Base-by-base conservation (phyloP, 1,140 invertebrate genomes). In the Artemia franciscana region DNA sequence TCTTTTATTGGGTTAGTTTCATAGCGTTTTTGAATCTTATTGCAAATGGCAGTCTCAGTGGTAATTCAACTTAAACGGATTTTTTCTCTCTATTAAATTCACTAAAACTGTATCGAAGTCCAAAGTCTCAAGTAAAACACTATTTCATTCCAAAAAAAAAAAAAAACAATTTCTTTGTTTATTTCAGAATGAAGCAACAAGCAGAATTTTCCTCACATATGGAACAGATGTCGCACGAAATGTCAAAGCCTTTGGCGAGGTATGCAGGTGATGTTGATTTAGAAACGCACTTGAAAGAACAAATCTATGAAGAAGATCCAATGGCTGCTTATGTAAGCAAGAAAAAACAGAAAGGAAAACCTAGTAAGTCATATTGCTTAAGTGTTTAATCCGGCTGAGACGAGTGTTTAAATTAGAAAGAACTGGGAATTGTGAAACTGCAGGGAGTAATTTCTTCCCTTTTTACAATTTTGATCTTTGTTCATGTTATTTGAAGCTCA, bases 181-280 rank as follows among this genome's bases (percentile, higher is more conserved):
- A 60, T 73, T 73, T 25, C 67, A 77, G 75, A 18, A 64, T 78
- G 57, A 78, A 76, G 64, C 91, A 96, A 77, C 73, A 83, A 2
- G 80, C 86, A 69, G 82, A 85, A 60, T 78, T 80, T 26, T 75
- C 82, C 58, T 75, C 80, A 26, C 79, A 81, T 61, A 69, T 85
- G 0, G 73, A 83, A 39, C 80, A 86, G 26, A 83, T 82, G 68
- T 66, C 86, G 0, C 80, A 91, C 65, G 91, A 96, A 73, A 85
- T 89, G 68, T 78, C 78, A 4, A 97, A 97, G 71, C 92, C 93
- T 2, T 72, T 97, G 24, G 91, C 94, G 0, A 76, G 91, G 27
- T 88, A 89, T 70, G 82, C 80, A 28, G 85, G 90, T 70, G 94
- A 98, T 71, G 76, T 79, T 61, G 94, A 97, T 74, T 72, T 96